Percentiles rank a stretch among this genome's conserved stretches.
These are phyloP conservation scores for Nymphalis urticae DNA, from an alignment of 2,888 invertebrate species.

Conservation along the genomic window DNA sequence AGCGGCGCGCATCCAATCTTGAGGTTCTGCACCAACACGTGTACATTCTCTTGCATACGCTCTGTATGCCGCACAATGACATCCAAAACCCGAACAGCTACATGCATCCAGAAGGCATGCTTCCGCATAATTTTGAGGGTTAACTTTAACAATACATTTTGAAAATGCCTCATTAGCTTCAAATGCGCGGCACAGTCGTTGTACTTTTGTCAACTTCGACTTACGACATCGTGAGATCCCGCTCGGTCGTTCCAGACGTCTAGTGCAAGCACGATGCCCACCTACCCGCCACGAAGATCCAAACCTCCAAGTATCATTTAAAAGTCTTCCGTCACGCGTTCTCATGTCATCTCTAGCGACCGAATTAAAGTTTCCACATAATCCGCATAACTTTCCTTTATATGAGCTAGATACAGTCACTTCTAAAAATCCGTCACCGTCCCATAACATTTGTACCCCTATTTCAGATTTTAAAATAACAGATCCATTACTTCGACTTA, in stretches of 20 bases:
- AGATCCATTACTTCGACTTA: slow-evolving; percentile 85
- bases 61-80: slow-evolving; percentile 94
- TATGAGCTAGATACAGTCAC: slow-evolving; percentile 88
- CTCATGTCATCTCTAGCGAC: slow-evolving; percentile 92
- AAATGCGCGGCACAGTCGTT: slow-evolving; percentile 78
- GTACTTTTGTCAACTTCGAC: slow-evolving; percentile 69
- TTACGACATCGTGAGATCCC: slow-evolving; percentile 75
- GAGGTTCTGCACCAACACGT: slow-evolving; percentile 86
- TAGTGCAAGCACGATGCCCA: slow-evolving; percentile 86
- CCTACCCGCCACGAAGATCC: slow-evolving; percentile 96
- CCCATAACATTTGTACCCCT: slow-evolving; percentile 94
- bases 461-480: slow-evolving; percentile 85
- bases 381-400: slow-evolving; percentile 90
- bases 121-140: slow-evolving; percentile 90
- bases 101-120: slow-evolving; percentile 94
- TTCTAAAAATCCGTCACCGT: slow-evolving; percentile 95
- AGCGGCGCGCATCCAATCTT: slow-evolving; percentile 86
- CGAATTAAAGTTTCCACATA: slow-evolving; percentile 97
- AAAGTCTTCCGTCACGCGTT: slow-evolving; percentile 84
- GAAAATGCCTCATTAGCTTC: slow-evolving; percentile 83
- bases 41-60: slow-evolving; percentile 95
- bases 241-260: slow-evolving; percentile 77
- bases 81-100: slow-evolving; percentile 89
- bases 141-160: slow-evolving; percentile 89
- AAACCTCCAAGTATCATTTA: slow-evolving; percentile 86